Conservation (phyloP, 2,113 vertebrate genomes). For the Merops nubicus region DNA sequence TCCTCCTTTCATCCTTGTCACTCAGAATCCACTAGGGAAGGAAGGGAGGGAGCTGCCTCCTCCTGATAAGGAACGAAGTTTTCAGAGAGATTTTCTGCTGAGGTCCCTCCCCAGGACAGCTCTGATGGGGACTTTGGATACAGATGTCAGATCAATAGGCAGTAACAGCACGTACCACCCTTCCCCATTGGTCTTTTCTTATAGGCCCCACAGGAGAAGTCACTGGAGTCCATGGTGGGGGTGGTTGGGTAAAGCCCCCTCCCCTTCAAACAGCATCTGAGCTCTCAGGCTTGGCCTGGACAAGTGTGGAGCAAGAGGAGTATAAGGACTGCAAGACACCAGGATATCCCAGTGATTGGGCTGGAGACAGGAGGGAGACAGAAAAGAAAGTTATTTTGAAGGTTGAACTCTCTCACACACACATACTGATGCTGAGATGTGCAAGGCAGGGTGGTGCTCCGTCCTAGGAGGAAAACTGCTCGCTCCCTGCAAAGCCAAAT, state of each 20-base stretch:
- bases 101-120: not conserved
- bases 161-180: not conserved
- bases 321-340: not conserved
- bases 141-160: not conserved
- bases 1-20: not conserved
- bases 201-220: not conserved
- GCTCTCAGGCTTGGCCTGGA: not conserved
- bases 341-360: not conserved
- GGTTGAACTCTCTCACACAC: not conserved
- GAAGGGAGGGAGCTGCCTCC: not conserved
- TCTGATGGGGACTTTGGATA: not conserved
- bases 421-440: not conserved
- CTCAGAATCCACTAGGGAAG: not conserved
- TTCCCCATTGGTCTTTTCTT: not conserved
- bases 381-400: not conserved
- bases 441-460: not conserved
- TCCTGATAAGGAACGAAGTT: not conserved
- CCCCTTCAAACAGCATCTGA: not conserved
- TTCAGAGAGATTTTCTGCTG: not conserved
- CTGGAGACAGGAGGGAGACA: not conserved
- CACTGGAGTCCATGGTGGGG: rapidly evolving
- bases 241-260: not conserved
- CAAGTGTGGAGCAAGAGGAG: rapidly evolving
- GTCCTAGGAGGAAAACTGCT: not conserved
- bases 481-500: not conserved